Evolutionary conservation across 2,888 invertebrate genomes (phyloP), one percentile per base, ranked within the genome.

Genomic region (Diplolepis rosae): DNA sequence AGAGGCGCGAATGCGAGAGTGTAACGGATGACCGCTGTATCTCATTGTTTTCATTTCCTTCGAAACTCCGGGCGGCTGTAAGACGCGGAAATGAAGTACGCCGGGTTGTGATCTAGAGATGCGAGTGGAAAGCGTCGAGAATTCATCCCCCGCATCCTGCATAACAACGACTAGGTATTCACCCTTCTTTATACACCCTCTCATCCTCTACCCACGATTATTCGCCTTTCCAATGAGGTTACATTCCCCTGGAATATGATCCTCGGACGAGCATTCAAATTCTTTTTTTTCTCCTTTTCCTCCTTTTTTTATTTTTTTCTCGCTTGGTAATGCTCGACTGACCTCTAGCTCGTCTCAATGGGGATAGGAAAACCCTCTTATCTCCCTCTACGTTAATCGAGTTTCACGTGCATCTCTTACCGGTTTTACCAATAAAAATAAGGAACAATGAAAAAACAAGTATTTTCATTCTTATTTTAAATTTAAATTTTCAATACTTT

Each of bases 31-130:
- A 88, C 88, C 88, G 88, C 88, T 88, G 88, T 88, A 88, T 88
- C 88, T 88, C 88, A 88, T 88, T 88, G 88, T 88, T 88, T 88
- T 88, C 88, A 88, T 88, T 88, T 88, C 88, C 88, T 88, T 87
- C 84, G 85, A 79, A 81, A 79, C 79, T 82, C 83, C 85, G 83
- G 83, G 81, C 77, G 79, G 79, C 87, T 87, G 88, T 88, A 88
- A 88, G 88, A 88, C 87, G 87, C 88, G 88, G 88, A 88, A 88
- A 88, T 88, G 88, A 88, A 88, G 88, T 87, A 83, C 84, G 83
- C 85, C 80, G 82, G 85, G 79, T 79, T 82, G 82, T 83, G 82
- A 83, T 85, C 84, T 82, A 79, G 79, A 78, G 79, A 76, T 78
- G 77, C 76, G 73, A 69, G 54, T 54, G 65, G 66, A 66, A 42